phyloP scores from a whole-genome alignment of 2,797 vertebrate genomes.

The Acridotheres tristis region DNA sequence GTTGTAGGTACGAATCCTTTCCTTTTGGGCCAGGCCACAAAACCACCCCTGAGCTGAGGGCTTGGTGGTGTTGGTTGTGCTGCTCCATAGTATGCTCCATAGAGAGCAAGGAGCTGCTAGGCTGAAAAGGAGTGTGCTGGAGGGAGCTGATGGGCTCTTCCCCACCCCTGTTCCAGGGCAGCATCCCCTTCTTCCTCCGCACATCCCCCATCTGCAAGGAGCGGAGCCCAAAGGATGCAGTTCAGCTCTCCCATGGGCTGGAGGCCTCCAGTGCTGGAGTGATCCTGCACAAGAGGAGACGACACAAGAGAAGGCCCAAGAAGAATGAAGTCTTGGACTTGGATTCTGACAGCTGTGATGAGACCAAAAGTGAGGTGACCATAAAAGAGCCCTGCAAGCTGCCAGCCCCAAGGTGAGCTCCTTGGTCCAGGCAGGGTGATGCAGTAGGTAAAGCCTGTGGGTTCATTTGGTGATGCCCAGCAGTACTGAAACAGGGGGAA shows the following conservation, averaged over 20 bases:
- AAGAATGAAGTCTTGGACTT: slow-evolving; percentile 50
- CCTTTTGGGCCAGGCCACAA: background rate
- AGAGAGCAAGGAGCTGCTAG: background rate
- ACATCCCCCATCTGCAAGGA: slow-evolving; percentile 85
- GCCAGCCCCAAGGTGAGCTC: slow-evolving; percentile 73
- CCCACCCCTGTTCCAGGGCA: slow-evolving; percentile 43
- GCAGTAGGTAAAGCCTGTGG: background rate
- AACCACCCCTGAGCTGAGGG: background rate
- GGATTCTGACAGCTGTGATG: slow-evolving; percentile 74
- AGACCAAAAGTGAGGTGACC: slow-evolving; percentile 54
- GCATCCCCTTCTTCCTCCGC: slow-evolving; percentile 81
- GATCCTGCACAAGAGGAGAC: slow-evolving; percentile 73
- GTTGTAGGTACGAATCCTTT: background rate
- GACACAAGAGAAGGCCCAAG: slow-evolving; percentile 79
- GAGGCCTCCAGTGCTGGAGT: background rate
- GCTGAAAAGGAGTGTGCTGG: background rate
- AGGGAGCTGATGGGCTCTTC: background rate
- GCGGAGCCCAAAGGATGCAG: background rate
- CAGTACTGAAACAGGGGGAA: background rate
- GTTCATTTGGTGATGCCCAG: background rate
- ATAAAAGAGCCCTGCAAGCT: slow-evolving; percentile 42
- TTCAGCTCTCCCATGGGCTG: background rate
- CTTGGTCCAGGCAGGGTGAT: background rate
- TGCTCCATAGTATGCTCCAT: background rate
- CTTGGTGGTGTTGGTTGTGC: background rate